Conservation (phyloP, 2,113 vertebrate species). For the Coracopsis vasa region DNA sequence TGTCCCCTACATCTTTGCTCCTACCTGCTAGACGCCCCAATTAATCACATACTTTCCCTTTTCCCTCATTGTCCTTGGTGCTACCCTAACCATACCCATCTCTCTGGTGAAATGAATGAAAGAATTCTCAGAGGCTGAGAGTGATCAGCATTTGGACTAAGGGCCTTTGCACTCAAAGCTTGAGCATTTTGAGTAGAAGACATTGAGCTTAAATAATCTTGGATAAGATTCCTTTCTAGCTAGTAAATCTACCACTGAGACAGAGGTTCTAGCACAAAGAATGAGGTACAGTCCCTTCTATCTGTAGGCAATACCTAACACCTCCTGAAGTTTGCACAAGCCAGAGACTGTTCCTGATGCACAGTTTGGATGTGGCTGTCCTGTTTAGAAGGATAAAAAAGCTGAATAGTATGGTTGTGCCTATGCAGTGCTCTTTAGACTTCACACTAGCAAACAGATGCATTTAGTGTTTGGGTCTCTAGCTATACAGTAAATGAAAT, state of each 20-base stretch:
- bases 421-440: background rate
- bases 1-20: background rate
- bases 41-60: background rate
- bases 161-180: background rate
- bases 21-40: background rate
- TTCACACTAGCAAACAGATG: background rate
- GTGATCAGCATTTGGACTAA: background rate
- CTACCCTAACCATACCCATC: background rate
- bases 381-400: background rate
- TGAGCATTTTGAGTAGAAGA: background rate
- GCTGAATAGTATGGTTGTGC: background rate
- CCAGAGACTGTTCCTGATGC: background rate
- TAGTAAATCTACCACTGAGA: background rate
- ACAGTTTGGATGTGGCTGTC: background rate
- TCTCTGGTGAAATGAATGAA: background rate
- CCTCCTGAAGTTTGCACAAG: background rate
- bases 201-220: background rate
- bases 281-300: background rate
- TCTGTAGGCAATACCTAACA: background rate
- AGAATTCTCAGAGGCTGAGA: background rate
- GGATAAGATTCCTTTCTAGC: background rate
- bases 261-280: background rate
- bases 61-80: background rate
- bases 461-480: background rate
- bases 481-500: background rate